These are phyloP conservation scores for Alviniconcha strummeri DNA, from an alignment of 2,888 invertebrate species.

Conservation along the genomic window DNA sequence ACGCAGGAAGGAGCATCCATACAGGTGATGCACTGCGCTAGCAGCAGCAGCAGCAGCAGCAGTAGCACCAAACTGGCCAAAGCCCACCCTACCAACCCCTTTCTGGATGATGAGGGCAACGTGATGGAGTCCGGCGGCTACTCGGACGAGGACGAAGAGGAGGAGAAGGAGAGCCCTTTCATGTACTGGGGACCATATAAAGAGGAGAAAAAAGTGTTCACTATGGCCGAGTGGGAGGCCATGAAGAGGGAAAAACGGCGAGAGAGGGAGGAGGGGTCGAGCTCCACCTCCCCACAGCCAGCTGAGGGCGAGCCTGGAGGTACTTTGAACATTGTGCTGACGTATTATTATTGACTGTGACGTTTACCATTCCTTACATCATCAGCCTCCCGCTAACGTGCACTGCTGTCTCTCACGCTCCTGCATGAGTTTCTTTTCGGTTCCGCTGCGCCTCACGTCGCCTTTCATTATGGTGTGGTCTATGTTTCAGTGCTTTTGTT, in stretches of 20 bases:
- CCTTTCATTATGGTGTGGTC: too few relatives aligned
- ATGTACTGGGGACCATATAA: slow-evolving; percentile 61
- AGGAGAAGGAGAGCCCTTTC: slow-evolving; percentile 41
- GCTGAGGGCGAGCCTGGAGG: slow-evolving; percentile 21
- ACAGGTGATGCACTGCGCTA: slow-evolving; percentile 1
- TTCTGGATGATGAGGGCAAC: slow-evolving; percentile 60
- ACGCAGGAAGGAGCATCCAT: slow-evolving; percentile 8
- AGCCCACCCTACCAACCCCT: slow-evolving; percentile 47
- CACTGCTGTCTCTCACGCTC: slow-evolving; percentile 13
- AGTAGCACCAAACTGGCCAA: slow-evolving; percentile 33
- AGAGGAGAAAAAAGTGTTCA: slow-evolving; percentile 65
- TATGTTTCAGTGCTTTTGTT: neutral
- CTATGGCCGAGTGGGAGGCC: slow-evolving; percentile 70
- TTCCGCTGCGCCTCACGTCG: too few relatives aligned
- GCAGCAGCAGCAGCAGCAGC: neutral
- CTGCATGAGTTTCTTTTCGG: slow-evolving; percentile 7
- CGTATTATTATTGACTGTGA: neutral
- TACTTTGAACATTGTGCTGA: slow-evolving; percentile 26
- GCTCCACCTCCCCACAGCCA: slow-evolving; percentile 22
- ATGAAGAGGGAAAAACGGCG: slow-evolving; percentile 55
- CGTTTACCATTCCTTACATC: slow-evolving; percentile 8
- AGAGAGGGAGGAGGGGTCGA: slow-evolving; percentile 31
- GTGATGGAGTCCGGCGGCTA: slow-evolving; percentile 40
- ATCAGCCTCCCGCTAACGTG: slow-evolving; percentile 6
- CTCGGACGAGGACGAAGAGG: slow-evolving; percentile 29